Evolutionary conservation across 2,888 invertebrate genomes (phyloP).

Genomic region (Dendrolimus pini): DNA sequence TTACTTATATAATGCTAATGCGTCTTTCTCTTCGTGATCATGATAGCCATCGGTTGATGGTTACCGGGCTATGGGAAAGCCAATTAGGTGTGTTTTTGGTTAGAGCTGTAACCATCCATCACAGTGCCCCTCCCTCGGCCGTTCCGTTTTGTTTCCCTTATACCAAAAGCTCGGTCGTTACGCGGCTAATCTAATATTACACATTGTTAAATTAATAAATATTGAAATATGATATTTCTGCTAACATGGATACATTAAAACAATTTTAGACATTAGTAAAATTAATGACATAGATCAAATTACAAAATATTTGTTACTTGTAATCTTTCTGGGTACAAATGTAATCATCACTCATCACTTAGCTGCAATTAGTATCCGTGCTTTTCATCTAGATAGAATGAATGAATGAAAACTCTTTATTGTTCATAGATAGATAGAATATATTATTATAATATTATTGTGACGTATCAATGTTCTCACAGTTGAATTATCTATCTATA

Average conservation of each 20-base stretch:
- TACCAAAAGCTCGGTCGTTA: slow-evolving; percentile 18
- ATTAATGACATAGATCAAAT: too few relatives aligned
- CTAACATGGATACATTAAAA: neutral
- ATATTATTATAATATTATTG: too few relatives aligned
- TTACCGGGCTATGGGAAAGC: slow-evolving; percentile 49
- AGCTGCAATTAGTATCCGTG: too few relatives aligned
- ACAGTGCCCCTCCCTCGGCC: slow-evolving; percentile 49
- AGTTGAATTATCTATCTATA: too few relatives aligned
- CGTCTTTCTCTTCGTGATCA: slow-evolving; percentile 19
- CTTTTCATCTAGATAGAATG: too few relatives aligned
- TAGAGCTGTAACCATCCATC: slow-evolving; percentile 58
- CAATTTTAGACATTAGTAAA: too few relatives aligned
- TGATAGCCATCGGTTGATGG: slow-evolving; percentile 37
- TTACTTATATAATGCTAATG: slow-evolving; percentile 3
- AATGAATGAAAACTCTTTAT: too few relatives aligned
- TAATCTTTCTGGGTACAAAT: too few relatives aligned
- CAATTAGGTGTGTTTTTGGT: slow-evolving; percentile 67
- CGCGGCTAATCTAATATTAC: slow-evolving; percentile 4
- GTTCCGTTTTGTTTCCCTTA: slow-evolving; percentile 41
- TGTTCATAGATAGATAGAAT: too few relatives aligned
- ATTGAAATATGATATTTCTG: neutral
- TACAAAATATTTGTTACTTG: too few relatives aligned
- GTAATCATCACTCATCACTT: too few relatives aligned
- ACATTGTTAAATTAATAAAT: neutral
- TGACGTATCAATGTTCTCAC: too few relatives aligned